A percentile compares a stretch with the other conserved stretches of the same genome.
These are phyloP conservation scores for Drosophila greeni DNA, from an alignment of 2,888 invertebrate genomes.

Conservation along the genomic window DNA sequence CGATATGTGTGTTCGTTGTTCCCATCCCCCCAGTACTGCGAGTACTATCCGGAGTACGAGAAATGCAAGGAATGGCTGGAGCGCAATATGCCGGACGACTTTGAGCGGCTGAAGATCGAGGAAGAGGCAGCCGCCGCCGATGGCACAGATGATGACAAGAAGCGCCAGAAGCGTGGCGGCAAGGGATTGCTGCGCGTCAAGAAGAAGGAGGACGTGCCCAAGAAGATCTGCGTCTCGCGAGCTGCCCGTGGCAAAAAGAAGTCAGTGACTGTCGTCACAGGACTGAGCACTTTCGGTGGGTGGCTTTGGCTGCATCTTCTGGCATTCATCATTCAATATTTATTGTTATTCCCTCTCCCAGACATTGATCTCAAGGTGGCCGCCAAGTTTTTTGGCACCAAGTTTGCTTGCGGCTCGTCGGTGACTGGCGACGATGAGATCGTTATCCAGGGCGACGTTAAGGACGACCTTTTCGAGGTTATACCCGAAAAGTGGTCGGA, in stretches of 20 bases:
- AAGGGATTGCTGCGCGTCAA: constrained; percentile 97
- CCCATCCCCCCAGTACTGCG: constrained; percentile 89
- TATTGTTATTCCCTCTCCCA: constrained; percentile 76
- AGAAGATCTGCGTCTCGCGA: constrained; percentile 90
- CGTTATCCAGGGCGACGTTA: constrained; percentile 99
- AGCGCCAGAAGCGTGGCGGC: constrained; percentile 97
- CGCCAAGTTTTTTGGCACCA: constrained; percentile 97
- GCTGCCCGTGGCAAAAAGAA: constrained; percentile 99
- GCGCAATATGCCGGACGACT: constrained; percentile 94
- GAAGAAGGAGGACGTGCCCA: constrained; percentile 94
- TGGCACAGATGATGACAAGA: constrained; percentile 93
- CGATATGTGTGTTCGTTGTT: background rate
- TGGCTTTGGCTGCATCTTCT: background rate
- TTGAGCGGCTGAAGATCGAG: constrained; percentile 88
- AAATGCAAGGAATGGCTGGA: constrained; percentile 98
- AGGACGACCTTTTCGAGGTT: constrained; percentile 98
- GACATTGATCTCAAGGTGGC: constrained; percentile 99
- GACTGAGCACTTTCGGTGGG: constrained; percentile 94
- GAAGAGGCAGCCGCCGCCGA: constrained; percentile 82
- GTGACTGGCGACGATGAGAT: constrained; percentile 99
- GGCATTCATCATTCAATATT: background rate
- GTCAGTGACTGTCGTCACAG: constrained; percentile 97
- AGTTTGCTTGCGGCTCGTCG: constrained; percentile 99
- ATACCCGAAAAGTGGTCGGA: constrained; percentile 99
- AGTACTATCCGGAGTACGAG: constrained; percentile 98